These are phyloP conservation scores for Tetraneura akinire DNA, from an alignment of 1,140 invertebrate species.

Conservation along the genomic window DNA sequence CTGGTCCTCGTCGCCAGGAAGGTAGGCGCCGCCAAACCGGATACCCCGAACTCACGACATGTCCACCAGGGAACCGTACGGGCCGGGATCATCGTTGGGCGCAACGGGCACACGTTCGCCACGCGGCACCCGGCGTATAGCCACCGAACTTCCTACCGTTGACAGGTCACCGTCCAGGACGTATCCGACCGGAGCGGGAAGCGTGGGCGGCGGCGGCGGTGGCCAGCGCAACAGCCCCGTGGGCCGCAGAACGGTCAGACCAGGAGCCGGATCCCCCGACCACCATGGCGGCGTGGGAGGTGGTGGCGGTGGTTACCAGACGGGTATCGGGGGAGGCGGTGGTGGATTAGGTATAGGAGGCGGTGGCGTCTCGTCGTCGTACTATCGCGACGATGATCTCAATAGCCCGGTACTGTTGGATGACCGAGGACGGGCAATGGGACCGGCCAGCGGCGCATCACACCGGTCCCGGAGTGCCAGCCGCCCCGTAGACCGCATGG, in stretches of 20 bases:
- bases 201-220: constrained; percentile 58
- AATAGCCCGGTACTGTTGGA: constrained; percentile 66
- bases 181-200: constrained; percentile 62
- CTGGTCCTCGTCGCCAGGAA: neutral
- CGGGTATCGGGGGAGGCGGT: neutral
- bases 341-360: neutral
- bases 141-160: constrained; percentile 73
- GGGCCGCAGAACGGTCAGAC: constrained; percentile 56
- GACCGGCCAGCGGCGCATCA: constrained; percentile 66
- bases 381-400: constrained; percentile 73
- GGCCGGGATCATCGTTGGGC: constrained; percentile 62
- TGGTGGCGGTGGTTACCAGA: constrained; percentile 30
- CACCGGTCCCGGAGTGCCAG: constrained; percentile 61
- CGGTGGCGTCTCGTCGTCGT: constrained; percentile 61
- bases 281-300: constrained; percentile 3
- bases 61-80: constrained; percentile 67
- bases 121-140: constrained; percentile 66
- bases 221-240: constrained; percentile 63
- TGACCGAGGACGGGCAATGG: constrained; percentile 63
- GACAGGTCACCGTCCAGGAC: constrained; percentile 78
- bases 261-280: constrained; percentile 46
- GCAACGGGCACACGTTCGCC: constrained; percentile 65
- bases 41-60: neutral
- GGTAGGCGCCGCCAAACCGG: neutral
- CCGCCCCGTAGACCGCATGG: constrained; percentile 68